Evolutionary conservation across 2,888 invertebrate species (phyloP).

Genomic region (Leptinotarsa tumamoca): DNA sequence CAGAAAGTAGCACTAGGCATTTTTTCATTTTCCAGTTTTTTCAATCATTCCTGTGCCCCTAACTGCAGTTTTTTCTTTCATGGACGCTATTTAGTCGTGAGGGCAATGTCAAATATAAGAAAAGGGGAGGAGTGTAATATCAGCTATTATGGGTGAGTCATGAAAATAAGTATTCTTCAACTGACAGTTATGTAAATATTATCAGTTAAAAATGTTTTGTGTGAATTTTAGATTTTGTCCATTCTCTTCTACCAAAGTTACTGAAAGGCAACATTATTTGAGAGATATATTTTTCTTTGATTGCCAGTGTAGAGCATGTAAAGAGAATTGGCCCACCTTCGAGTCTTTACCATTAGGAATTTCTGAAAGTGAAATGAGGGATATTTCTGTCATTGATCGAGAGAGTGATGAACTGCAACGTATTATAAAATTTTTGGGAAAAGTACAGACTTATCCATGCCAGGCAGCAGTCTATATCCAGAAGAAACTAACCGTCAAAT

Average conservation of each 20-base stretch:
- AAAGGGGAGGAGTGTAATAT: constrained; percentile 21
- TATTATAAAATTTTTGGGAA: neutral
- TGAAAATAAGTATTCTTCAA: neutral
- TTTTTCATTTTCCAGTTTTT: constrained; percentile 16
- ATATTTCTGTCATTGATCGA: neutral
- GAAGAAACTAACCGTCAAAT: neutral
- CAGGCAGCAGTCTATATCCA: neutral
- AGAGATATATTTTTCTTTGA: constrained; percentile 4
- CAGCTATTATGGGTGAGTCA: constrained; percentile 13
- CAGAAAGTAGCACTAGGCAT: neutral
- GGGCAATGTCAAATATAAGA: constrained; percentile 1
- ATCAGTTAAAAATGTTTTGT: no score
- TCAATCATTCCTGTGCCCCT: constrained; percentile 18
- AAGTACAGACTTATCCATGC: neutral
- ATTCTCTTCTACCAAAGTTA: neutral
- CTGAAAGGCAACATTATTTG: constrained; percentile 3
- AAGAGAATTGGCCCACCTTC: neutral
- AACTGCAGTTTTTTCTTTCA: constrained; percentile 12
- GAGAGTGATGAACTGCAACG: neutral
- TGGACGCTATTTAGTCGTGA: neutral
- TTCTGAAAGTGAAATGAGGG: neutral
- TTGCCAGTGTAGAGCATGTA: neutral
- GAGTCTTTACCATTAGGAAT: neutral
- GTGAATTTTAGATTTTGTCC: neutral
- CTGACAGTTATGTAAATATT: no score